Evolutionary conservation across 64 coral and sea anemone species (phyloP), one percentile per base, ranked within the genome.

Genomic region (Hydrozoanthus tunicans): DNA sequence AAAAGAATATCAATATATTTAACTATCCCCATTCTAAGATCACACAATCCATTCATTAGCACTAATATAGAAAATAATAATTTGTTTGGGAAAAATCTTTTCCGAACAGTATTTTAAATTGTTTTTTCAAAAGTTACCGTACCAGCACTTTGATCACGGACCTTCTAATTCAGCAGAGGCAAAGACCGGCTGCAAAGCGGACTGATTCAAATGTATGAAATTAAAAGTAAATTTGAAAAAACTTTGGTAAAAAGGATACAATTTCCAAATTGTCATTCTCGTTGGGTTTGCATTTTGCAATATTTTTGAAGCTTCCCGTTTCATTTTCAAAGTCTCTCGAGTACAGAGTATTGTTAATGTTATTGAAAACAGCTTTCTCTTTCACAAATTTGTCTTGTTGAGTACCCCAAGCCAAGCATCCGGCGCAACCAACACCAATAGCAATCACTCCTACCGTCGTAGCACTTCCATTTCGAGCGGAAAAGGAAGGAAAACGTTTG

Each of bases 391-490:
- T 72, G 20, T 3, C 6, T 74, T 88, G 84, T 74, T 74, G 68
- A 74, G 60, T 12, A 61, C 55, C 58, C 84, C 84, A 88, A 51
- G 12, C 14, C 20, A 88, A 17, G 69, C 68, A 57, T 5, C 84
- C 68, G 43, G 68, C 84, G 57, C 84, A 88, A 15, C 84, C 69
- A 27, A 74, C 59, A 9, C 84, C 84, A 10, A 75, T 24, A 17
- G 68, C 66, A 56, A 88, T 15, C n/a, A 74, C 24, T 88, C 69
- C 84, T n/a, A 88, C 7, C 6, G 24, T 25, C 24, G 26, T 10
- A 51, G 17, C 11, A 27, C 67, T 73, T 13, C 3, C 66, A 60
- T 73, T 88, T 6, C 4, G 23, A 17, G 56, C 5, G 74, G 69
- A 57, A 88, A 43, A 60, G 15, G 78, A 26, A 26, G 78, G 23